These are phyloP conservation scores for Ranitomeya variabilis DNA, from an alignment of 2,113 vertebrate species.

Conservation along the genomic window DNA sequence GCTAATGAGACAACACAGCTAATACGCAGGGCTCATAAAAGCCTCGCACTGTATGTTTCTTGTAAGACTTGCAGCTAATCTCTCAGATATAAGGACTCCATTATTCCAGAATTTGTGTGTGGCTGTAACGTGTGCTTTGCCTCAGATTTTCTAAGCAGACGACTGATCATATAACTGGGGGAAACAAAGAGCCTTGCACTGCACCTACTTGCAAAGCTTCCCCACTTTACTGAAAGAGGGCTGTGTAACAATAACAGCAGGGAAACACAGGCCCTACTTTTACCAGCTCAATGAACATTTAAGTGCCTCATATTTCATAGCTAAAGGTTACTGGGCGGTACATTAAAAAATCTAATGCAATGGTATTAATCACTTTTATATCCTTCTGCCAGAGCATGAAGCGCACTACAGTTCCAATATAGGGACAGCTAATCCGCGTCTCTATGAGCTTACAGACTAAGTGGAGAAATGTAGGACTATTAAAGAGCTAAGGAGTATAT, in stretches of 20 bases:
- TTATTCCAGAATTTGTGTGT: background rate
- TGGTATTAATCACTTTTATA: conserved; percentile 53
- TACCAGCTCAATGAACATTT: conserved; percentile 41
- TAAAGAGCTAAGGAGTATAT: background rate
- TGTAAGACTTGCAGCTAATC: conserved; percentile 22
- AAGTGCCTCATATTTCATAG: conserved; percentile 52
- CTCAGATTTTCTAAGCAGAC: conserved; percentile 11
- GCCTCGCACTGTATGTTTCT: background rate
- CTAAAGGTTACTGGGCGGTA: conserved; percentile 50
- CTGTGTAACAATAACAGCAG: conserved; percentile 39
- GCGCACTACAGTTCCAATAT: conserved; percentile 15
- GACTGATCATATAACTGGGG: conserved; percentile 23
- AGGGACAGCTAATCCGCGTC: conserved; percentile 34
- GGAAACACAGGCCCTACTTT: conserved; percentile 39
- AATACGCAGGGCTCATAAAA: conserved; percentile 11
- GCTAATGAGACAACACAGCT: conserved; percentile 1
- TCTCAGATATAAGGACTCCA: conserved; percentile 6
- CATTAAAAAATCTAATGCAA: conserved; percentile 51
- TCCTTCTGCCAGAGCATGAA: conserved; percentile 30
- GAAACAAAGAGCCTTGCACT: conserved; percentile 31
- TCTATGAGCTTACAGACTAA: background rate
- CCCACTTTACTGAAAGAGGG: conserved; percentile 15
- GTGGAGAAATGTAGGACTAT: background rate
- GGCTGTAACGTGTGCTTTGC: conserved; percentile 7
- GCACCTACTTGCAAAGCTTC: conserved; percentile 16